phyloP scores from a whole-genome alignment of 2,888 invertebrate genomes.

The Caprella mutica region DNA sequence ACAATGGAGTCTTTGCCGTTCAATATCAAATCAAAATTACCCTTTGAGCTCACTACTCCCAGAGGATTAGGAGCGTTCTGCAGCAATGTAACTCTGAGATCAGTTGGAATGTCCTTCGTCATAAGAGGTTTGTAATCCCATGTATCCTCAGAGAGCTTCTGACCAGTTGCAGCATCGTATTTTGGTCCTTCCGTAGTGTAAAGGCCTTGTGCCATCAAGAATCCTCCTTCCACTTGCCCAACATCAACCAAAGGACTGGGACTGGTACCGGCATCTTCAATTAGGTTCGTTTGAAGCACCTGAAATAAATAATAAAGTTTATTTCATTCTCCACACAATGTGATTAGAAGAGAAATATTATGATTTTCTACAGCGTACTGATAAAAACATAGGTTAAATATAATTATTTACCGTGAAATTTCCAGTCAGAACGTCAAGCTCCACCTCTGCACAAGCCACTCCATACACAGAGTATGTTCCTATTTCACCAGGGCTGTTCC shows the following conservation, averaged over 20 bases:
- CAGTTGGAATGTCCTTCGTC: conserved; percentile 37
- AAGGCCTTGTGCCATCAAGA: conserved; percentile 61
- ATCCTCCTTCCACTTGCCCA: conserved; percentile 53
- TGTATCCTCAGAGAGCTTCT: conserved; percentile 59
- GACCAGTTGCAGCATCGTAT: conserved; percentile 53
- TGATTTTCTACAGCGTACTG: too few relatives aligned
- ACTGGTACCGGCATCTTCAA: conserved; percentile 37
- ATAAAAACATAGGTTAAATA: too few relatives aligned
- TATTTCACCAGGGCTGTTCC: conserved; percentile 14
- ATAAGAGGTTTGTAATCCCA: conserved; percentile 47
- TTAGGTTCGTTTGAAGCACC: conserved; percentile 26
- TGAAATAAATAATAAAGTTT: too few relatives aligned
- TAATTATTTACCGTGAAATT: conserved; percentile 18
- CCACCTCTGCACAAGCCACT: conserved; percentile 20
- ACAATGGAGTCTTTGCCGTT: too few relatives aligned
- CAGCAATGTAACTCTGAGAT: conserved; percentile 36
- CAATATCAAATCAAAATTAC: too few relatives aligned
- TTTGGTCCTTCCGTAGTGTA: conserved; percentile 61
- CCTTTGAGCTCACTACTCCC: conserved; percentile 39
- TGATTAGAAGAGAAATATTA: too few relatives aligned
- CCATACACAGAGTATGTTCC: conserved; percentile 19
- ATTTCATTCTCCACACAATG: too few relatives aligned
- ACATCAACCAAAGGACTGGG: conserved; percentile 40
- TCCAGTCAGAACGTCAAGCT: conserved; percentile 27
- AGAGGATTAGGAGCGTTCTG: conserved; percentile 35